Percentiles rank a stretch among this genome's conserved stretches.
Evolutionary conservation across 2,113 vertebrate genomes (phyloP).

Genomic region (Psophia crepitans): DNA sequence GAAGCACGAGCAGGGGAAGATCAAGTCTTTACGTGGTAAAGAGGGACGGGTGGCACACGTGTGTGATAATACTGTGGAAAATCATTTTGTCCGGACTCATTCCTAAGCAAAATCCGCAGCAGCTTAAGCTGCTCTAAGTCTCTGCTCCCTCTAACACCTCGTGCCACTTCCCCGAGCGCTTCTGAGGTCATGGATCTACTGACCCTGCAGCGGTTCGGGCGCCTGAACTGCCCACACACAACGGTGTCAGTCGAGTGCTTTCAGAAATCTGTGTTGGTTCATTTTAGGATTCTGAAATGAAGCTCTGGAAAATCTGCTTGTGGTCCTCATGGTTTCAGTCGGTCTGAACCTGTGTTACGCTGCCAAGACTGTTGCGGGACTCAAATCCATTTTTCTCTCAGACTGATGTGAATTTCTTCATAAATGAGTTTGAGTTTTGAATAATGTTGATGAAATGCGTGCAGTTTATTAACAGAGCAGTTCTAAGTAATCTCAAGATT

Average conservation of each 20-base stretch:
- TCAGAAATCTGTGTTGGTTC: background rate
- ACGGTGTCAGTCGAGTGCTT: background rate
- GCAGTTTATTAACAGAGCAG: constrained; percentile 3
- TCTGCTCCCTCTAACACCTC: background rate
- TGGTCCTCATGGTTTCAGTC: background rate
- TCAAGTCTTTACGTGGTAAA: background rate
- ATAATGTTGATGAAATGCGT: background rate
- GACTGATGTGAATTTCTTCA: background rate
- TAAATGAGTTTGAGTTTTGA: background rate
- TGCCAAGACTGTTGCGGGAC: background rate
- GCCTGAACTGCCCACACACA: background rate
- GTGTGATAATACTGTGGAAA: background rate
- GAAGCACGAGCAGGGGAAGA: background rate
- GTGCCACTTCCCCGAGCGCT: too few relatives aligned
- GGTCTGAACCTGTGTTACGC: background rate
- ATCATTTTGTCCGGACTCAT: background rate
- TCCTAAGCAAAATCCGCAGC: background rate
- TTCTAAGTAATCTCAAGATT: constrained; percentile 1
- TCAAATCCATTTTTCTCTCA: background rate
- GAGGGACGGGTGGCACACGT: fast-evolving
- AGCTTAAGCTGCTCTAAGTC: background rate
- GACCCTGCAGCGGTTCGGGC: background rate
- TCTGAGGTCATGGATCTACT: too few relatives aligned
- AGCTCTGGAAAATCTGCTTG: background rate
- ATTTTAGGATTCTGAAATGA: background rate